Conservation (phyloP, 2,797 vertebrate species). For the Rhyacichthys aspro region DNA sequence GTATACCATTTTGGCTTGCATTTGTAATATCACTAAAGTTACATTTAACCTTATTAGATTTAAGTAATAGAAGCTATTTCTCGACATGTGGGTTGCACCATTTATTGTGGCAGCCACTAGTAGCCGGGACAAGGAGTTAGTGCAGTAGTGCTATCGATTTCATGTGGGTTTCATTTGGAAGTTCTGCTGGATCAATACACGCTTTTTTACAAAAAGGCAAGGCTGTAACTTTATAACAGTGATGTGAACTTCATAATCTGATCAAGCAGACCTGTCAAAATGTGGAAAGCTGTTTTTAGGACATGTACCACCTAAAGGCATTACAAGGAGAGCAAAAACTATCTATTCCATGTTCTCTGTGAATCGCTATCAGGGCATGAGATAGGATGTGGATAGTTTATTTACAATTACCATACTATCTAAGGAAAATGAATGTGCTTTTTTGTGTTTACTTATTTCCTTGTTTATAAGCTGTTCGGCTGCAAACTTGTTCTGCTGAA, state of each 20-base stretch:
- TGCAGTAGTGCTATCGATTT: not conserved
- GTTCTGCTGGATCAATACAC: conserved; percentile 4
- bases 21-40: not conserved
- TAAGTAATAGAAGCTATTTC: too few species aligned
- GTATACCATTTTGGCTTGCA: not conserved
- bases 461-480: too few species aligned
- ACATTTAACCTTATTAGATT: not conserved
- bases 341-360: too few species aligned
- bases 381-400: too few species aligned
- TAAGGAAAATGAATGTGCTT: too few species aligned
- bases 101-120: not conserved
- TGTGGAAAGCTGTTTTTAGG: not conserved
- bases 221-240: not conserved
- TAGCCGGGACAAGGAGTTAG: not conserved
- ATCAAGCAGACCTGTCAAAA: not conserved
- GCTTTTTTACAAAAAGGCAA: not conserved
- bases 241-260: not conserved
- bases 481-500: too few species aligned
- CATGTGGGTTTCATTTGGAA: conserved; percentile 1
- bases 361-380: too few species aligned
- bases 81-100: too few species aligned
- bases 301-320: not conserved
- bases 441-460: too few species aligned
- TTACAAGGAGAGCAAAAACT: too few species aligned
- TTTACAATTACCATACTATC: too few species aligned